phyloP scores from a whole-genome alignment of 2,113 vertebrate genomes.

The Ifrita kowaldi region DNA sequence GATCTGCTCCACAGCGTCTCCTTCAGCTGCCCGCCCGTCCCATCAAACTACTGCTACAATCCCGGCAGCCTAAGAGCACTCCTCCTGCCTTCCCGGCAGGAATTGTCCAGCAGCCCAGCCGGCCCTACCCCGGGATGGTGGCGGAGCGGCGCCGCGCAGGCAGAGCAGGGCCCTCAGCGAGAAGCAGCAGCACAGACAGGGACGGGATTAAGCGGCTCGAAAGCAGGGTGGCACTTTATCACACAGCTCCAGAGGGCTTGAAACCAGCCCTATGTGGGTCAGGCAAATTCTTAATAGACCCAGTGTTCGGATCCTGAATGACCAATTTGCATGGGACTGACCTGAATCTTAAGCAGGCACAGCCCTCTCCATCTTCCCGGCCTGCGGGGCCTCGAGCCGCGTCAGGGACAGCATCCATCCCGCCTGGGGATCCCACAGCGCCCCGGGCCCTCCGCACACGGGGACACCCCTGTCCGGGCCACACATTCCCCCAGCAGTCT shows the following conservation, averaged over 20 bases:
- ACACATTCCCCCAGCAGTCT: accelerated
- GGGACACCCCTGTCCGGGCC: not conserved
- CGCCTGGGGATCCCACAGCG: accelerated
- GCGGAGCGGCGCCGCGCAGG: accelerated
- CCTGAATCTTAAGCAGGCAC: constrained; percentile 35
- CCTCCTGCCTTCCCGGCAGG: not conserved
- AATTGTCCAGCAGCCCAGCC: not conserved
- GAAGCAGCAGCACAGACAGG: not conserved
- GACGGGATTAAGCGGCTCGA: not conserved
- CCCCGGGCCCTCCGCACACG: accelerated
- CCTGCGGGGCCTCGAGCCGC: accelerated
- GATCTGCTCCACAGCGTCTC: not conserved
- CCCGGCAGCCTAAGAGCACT: not conserved
- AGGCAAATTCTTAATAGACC: not conserved
- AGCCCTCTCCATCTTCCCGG: not conserved
- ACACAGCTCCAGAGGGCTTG: not conserved
- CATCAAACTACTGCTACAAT: accelerated
- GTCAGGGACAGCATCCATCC: accelerated
- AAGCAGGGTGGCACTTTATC: not conserved
- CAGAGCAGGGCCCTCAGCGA: not conserved
- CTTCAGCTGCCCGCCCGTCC: not conserved
- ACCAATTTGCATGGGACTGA: not conserved
- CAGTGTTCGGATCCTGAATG: constrained; percentile 27
- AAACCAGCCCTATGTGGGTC: constrained; percentile 47
- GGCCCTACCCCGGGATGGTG: not conserved